Conservation (phyloP, 2,888 invertebrate genomes). For the Criorhina ranunculi region DNA sequence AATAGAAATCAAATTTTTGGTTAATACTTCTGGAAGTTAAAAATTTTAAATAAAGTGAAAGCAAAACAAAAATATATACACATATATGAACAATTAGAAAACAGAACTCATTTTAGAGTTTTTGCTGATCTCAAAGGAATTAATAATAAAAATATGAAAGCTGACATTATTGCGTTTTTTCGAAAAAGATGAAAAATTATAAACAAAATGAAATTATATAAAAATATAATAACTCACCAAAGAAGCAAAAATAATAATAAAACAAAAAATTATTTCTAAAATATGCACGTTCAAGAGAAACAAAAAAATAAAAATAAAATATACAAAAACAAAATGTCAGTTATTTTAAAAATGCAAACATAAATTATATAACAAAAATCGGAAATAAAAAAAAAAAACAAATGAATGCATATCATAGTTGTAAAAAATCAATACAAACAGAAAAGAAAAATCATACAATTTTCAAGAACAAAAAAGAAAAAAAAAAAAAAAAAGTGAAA, state of each 20-base stretch:
- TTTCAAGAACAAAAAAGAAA: constrained; percentile 77
- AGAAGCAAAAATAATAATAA: constrained; percentile 50
- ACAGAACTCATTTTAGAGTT: constrained; percentile 77
- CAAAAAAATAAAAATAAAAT: constrained; percentile 54
- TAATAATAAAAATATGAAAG: constrained; percentile 66
- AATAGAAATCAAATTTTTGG: constrained; percentile 61
- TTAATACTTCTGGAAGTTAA: constrained; percentile 81
- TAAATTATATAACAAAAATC: constrained; percentile 80
- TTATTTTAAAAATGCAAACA: constrained; percentile 77
- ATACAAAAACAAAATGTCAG: constrained; percentile 73
- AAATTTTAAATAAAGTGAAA: constrained; percentile 76
- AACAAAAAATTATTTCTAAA: constrained; percentile 64
- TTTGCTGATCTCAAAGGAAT: constrained; percentile 90
- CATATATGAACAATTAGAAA: constrained; percentile 58
- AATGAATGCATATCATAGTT: constrained; percentile 93
- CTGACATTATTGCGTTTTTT: constrained; percentile 77
- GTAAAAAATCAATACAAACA: constrained; percentile 85
- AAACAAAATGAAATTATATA: constrained; percentile 40
- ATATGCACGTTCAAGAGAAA: constrained; percentile 70
- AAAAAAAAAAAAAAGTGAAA: constrained; percentile 69
- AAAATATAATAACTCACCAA: constrained; percentile 67
- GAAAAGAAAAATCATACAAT: constrained; percentile 76
- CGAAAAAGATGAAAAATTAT: constrained; percentile 40
- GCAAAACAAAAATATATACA: constrained; percentile 67
- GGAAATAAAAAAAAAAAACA: constrained; percentile 78